Conservation (phyloP, 2,113 vertebrate genomes). For the Neolamprologus longior region DNA sequence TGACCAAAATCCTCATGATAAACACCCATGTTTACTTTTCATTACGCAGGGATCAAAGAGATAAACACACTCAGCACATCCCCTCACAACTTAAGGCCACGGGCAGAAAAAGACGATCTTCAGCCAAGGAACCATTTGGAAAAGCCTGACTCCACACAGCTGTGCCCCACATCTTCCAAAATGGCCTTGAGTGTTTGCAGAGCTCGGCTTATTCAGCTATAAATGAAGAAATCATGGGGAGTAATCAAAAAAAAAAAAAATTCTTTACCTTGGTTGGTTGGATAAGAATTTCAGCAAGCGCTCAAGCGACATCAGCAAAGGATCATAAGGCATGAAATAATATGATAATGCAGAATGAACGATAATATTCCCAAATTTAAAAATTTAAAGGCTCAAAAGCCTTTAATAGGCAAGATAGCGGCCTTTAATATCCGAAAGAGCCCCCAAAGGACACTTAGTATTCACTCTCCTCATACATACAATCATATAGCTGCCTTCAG, state of each 20-base stretch:
- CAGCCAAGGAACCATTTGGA: constrained; percentile 4
- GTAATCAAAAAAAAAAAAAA: background rate
- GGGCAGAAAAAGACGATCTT: background rate
- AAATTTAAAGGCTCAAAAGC: background rate
- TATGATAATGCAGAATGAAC: background rate
- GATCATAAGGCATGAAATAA: background rate
- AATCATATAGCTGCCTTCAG: background rate
- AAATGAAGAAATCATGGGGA: constrained; percentile 3
- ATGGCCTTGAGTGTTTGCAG: constrained; percentile 27
- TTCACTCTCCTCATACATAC: background rate
- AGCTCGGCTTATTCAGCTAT: constrained; percentile 3
- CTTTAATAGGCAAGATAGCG: background rate
- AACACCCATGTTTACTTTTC: constrained; percentile 21
- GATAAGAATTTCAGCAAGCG: background rate
- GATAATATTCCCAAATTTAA: background rate
- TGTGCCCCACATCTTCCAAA: constrained; percentile 50
- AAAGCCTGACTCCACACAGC: constrained; percentile 52
- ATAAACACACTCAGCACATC: background rate
- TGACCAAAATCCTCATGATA: background rate
- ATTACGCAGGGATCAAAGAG: background rate
- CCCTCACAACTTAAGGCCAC: background rate
- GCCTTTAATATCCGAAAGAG: constrained; percentile 6
- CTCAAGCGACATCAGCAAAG: background rate
- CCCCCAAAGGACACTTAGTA: background rate
- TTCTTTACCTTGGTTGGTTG: background rate